Base-by-base conservation (phyloP, 1,140 invertebrate genomes). In the Phthorimaea operculella region DNA sequence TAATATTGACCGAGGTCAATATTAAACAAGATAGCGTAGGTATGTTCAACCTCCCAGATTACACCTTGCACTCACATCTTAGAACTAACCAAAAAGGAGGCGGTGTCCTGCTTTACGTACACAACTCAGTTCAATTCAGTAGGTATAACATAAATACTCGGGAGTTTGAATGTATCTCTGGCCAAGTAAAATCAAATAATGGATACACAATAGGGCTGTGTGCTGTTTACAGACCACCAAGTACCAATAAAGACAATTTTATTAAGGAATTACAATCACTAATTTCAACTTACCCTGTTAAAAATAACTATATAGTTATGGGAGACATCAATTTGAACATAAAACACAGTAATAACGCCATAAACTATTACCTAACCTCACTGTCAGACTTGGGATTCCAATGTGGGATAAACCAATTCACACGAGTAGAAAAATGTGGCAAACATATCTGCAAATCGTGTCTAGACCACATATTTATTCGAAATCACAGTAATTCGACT, bases 401-500 rank as follows among this genome's bases (percentile, higher is more conserved):
- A n/a, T 6, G 36, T 21, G 52, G 52, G 1, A 44, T 54, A 1
- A 44, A 6, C 18, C 52, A 54, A 45, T 54, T 17, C n/a, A 54
- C 52, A n/a, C 36, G 52, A 17, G 14, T 45, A 12, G 52, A 54
- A 54, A 44, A 44, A 39, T 33, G 44, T 7, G 18, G 7, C 8
- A 21, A 54, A 14, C 1, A 5, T 10, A 54, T 54, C 2, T 21
- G 36, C 4, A 8, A 17, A n/a, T 54, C 52, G n/a, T 54, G 52
- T 18, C 42, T 54, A 54, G 52, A 54, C 18, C 52, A 54, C 44
- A 54, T 54, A 4, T 54, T 54, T 16, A 18, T 28, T 9, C 52
- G 52, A n/a, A 21, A n/a, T n/a, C 12, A 12, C 2, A 11, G 33
- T 28, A 3, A 17, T 11, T 21, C 14, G 12, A n/a, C 28, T 12